Base-by-base conservation (phyloP, 53 echinoderm and acorn worm genomes). In the Apostichopus leukothele region DNA sequence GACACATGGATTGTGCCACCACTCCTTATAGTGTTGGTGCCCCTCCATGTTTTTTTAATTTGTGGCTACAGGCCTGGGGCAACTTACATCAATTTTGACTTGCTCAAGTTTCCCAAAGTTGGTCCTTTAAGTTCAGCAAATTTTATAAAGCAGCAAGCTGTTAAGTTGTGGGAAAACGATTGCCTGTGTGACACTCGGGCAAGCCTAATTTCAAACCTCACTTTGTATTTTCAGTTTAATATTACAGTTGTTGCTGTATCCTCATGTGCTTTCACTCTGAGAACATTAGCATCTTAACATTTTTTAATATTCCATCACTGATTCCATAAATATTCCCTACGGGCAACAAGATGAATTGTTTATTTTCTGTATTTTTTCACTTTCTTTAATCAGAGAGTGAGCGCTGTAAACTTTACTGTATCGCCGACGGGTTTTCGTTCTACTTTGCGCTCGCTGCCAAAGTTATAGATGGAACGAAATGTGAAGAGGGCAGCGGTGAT, bases 381-480 rank as follows among this genome's bases (percentile, higher is more conserved):
- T 52, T 88, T 60, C 9, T 67, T 88, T 76, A 67, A 86, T n/a
- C 79, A 97, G 99, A 91, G 80, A 85, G 90, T 22, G 99, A 99
- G 63, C 77, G 87, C 16, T 99, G 99, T 76, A 99, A 99, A 91
- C 93, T 99, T 75, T 99, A 99, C 87, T 99, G 99, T 89, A 96
- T 96, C 52, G 99, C 99, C 12, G 93, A 99, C 53, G 99, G 95
- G 22, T 99, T 94, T 91, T 93, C 96, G 78, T 99, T 99, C 89
- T 99, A 95, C 91, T 99, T 99, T 89, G 96, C 99, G 18, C 93
- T 99, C 20, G 90, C 94, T 50, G 90, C 94, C 51, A 95, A 94
- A 78, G 99, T 99, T 51, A 89, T 91, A 16, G 99, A 99, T 89
- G 99, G 99, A 14, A 99, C 99, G 20, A 96, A 76, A 57, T 99